Base-by-base conservation (phyloP, 1,140 invertebrate species). In the Triops longicaudatus region DNA sequence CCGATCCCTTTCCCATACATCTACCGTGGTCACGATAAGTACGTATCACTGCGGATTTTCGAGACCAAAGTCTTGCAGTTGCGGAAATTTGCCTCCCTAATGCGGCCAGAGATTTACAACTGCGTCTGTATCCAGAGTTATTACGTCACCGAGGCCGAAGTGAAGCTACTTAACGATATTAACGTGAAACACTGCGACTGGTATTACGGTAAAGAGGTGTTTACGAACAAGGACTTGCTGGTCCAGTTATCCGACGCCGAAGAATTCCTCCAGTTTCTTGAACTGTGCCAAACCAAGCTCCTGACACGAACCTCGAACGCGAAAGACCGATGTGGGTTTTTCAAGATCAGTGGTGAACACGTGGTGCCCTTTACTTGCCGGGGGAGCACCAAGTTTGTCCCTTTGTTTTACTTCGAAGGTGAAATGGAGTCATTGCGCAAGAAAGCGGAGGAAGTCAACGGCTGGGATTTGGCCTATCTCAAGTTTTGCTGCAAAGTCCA, bases 401-500 rank as follows among this genome's bases (percentile, higher is more conserved):
- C 95, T 12, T 83, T 97, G n/a, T 96, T 96, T 84, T 95, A 95
- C 83, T 95, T 96, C 83, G 93, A 95, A 86, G 93, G 93, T 78
- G 94, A 96, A 86, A 95, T 93, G 0, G 93, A 95, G 82, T 94
- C 93, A 84, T 85, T 95, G 0, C 94, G 94, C 82, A 87, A 91
- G 63, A 94, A 94, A 82, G 92, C 93, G 7, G 80, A 44, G 90
- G 93, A 81, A 90, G 91, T 82, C 22, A 91, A 93, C 81, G 92
- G 93, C 73, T 97, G 94, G 95, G 93, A 96, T 84, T 83, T 96
- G 72, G 92, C 93, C 0, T 96, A 96, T 84, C 86, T 97, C 72
- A 96, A 96, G 84, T 95, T 97, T 83, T 96, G 94, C 85, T 96
- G 94, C 85, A 96, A 96, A 85, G 93, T 95, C 76, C 94, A 96